Evolutionary conservation across 2,113 vertebrate genomes (phyloP).

Genomic region (Excalfactoria chinensis): DNA sequence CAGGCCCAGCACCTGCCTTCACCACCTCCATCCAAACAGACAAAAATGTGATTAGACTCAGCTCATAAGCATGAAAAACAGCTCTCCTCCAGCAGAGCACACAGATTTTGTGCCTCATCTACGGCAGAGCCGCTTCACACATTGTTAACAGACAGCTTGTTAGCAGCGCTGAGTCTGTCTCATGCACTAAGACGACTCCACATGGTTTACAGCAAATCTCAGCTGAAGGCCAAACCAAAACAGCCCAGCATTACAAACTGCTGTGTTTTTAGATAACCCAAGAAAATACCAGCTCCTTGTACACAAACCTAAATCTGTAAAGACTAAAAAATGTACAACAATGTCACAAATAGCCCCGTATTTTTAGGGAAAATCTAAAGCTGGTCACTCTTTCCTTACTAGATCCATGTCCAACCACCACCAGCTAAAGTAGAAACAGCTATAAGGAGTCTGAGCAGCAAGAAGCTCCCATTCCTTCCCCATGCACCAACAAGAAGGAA

Average conservation of each 20-base stretch:
- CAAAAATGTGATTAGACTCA: not conserved
- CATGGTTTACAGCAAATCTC: not conserved
- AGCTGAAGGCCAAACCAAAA: not conserved
- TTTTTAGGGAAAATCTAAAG: not conserved
- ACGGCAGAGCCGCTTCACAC: not conserved
- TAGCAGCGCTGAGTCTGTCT: not conserved
- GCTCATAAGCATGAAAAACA: not conserved
- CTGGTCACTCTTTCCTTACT: not conserved
- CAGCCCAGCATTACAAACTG: not conserved
- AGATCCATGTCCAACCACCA: not conserved
- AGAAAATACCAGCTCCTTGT: constrained; percentile 14
- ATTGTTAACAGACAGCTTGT: not conserved
- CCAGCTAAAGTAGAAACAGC: not conserved
- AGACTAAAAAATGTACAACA: not conserved
- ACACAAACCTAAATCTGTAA: not conserved
- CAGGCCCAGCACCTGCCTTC: not conserved
- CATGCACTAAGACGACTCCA: not conserved
- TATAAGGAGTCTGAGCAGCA: not conserved
- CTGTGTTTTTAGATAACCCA: constrained; percentile 21
- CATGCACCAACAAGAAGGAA: not conserved
- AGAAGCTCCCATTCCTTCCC: not conserved
- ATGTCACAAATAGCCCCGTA: rapidly evolving
- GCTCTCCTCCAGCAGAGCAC: not conserved
- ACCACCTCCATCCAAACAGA: not conserved
- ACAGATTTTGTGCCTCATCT: not conserved